Base-by-base conservation (phyloP, 2,113 vertebrate genomes). In the Prunella fulvescens region DNA sequence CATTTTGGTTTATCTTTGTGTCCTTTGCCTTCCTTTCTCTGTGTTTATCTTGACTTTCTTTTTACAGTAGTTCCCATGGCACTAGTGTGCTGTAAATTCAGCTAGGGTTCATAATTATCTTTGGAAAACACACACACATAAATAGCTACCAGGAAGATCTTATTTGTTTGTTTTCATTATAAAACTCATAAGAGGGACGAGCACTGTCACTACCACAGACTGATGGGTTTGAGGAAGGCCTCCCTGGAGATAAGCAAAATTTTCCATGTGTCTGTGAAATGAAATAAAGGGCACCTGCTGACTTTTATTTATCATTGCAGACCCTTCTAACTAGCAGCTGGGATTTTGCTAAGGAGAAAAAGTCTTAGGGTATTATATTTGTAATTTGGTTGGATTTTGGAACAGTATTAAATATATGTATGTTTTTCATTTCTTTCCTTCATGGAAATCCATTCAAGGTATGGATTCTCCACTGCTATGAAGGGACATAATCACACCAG, bases 11-110 rank as follows among this genome's bases (percentile, higher is more conserved):
- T 94, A 95, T 93, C 94, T 79, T 73, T 37, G 23, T 26, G 64
- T 37, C 66, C 70, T 95, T 81, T 86, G 66, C 70, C 61, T 96
- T 95, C 78, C 72, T 91, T 69, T 66, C 72, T 90, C 71, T 71
- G 37, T 25, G 88, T 95, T 97, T 97, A 91, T 95, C 89, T 97
- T 62, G 39, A 47, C 50, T 77, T 79, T 90, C 42, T 65, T 66
- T 86, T 78, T 86, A 53, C 83, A 91, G 57, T 54, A 86, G 83
- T 95, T 96, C 71, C 80, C 80, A 64, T 65, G 53, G 29, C 25
- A 69, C 64, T 83, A 53, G 44, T 72, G 51, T 81, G 78, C 48
- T 88, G 72, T 79, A 84, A 71, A 90, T 81, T 88, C 80, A 92
- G 58, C 88, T 85, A 28, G 4, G 1, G 54, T 83, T 93, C 82